These are phyloP conservation scores for Cairina moschata DNA, from an alignment of 2,113 vertebrate genomes.

Conservation along the genomic window DNA sequence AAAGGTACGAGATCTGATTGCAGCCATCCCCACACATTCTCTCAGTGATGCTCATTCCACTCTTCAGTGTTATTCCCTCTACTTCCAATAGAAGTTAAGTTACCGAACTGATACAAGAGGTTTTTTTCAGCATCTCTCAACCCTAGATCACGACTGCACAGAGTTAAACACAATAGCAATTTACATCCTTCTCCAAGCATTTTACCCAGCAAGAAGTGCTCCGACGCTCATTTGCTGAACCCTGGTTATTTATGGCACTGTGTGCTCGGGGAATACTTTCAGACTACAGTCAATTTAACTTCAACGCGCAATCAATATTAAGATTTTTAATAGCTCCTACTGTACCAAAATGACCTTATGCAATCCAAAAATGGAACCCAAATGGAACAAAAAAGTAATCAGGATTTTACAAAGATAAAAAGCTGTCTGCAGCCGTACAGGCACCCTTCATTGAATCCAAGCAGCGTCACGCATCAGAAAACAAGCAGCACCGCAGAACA, in stretches of 20 bases:
- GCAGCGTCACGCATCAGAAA: background rate
- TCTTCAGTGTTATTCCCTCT: background rate
- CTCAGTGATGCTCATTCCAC: background rate
- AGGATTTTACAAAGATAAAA: background rate
- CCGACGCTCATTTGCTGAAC: rapidly evolving
- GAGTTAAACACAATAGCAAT: background rate
- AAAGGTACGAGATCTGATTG: background rate
- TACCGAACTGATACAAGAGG: background rate
- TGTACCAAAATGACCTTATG: background rate
- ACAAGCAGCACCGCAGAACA: background rate
- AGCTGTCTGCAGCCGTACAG: background rate
- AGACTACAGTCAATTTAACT: background rate
- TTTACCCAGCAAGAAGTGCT: background rate
- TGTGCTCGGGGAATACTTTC: background rate
- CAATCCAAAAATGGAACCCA: background rate
- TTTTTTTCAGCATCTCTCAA: constrained; percentile 1
- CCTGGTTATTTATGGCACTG: background rate
- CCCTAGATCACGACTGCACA: background rate
- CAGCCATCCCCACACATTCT: background rate
- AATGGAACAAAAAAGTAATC: background rate
- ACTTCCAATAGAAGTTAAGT: constrained; percentile 11
- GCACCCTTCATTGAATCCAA: background rate
- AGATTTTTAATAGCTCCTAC: background rate
- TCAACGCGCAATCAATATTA: background rate
- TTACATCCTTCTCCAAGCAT: background rate